Conservation (phyloP, 2,888 invertebrate species). For the Lithophane ornitopus region DNA sequence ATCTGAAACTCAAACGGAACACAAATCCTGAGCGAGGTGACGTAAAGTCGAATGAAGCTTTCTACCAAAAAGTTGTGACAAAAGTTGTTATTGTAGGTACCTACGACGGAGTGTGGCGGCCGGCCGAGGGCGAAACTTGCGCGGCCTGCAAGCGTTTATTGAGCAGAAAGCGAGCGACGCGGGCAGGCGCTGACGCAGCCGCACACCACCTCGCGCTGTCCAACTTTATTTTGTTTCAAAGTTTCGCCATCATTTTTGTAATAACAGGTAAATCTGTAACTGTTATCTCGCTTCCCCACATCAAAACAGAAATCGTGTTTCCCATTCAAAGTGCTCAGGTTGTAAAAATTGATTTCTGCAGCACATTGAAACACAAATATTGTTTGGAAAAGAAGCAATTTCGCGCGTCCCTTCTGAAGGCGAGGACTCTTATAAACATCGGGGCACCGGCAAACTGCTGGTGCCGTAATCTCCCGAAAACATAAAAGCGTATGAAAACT, state of each 20-base stretch:
- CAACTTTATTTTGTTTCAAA: slow-evolving; percentile 75
- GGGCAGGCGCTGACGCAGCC: slow-evolving; percentile 56
- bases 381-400: slow-evolving; percentile 77
- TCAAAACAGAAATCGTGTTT: slow-evolving; percentile 33
- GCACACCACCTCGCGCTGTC: slow-evolving; percentile 65
- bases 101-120: slow-evolving; percentile 55
- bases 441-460: slow-evolving; percentile 76
- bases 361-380: slow-evolving; percentile 74
- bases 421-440: slow-evolving; percentile 80
- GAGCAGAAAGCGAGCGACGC: slow-evolving; percentile 75
- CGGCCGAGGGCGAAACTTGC: slow-evolving; percentile 69
- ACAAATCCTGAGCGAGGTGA: slow-evolving; percentile 63
- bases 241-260: slow-evolving; percentile 69
- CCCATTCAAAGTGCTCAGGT: slow-evolving; percentile 21
- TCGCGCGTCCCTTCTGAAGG: slow-evolving; percentile 75
- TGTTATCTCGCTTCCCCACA: slow-evolving; percentile 55
- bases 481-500: slow-evolving; percentile 86
- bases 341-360: slow-evolving; percentile 68
- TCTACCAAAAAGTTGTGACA: slow-evolving; percentile 76
- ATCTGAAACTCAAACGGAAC: slow-evolving; percentile 60
- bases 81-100: slow-evolving; percentile 74
- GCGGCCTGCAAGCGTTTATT: slow-evolving; percentile 76
- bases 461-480: slow-evolving; percentile 83
- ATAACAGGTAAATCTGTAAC: slow-evolving; percentile 64
- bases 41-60: slow-evolving; percentile 69